A percentile compares a stretch with the other conserved stretches of the same genome.
These are phyloP conservation scores for Habropoda laboriosa DNA, from an alignment of 1,140 invertebrate species.

Conservation along the genomic window DNA sequence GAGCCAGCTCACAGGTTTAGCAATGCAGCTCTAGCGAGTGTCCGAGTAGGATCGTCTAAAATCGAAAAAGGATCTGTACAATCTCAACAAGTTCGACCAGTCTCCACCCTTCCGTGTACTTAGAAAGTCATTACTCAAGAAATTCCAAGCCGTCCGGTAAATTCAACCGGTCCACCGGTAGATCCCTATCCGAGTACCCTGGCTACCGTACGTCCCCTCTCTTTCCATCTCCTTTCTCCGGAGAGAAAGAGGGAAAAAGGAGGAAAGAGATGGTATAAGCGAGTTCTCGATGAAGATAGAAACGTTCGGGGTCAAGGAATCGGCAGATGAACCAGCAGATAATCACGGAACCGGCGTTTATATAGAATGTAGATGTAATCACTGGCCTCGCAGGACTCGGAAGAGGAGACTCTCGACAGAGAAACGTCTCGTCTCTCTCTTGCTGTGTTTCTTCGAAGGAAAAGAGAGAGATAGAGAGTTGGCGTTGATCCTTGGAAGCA, in stretches of 20 bases:
- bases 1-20: too few species aligned
- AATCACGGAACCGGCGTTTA: conserved; percentile 65
- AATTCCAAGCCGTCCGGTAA: conserved; percentile 1
- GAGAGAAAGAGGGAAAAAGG: not conserved
- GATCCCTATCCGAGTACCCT: conserved; percentile 6
- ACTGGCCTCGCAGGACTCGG: conserved; percentile 31
- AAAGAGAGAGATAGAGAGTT: conserved; percentile 59
- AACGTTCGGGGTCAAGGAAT: conserved; percentile 51
- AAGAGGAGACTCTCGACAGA: conserved; percentile 22
- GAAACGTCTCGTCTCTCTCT: not conserved
- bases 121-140: conserved; percentile 1
- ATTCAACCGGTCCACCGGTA: conserved; percentile 20
- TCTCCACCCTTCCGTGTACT: conserved; percentile 8
- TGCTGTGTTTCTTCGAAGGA: too few species aligned
- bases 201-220: not conserved
- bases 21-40: not conserved
- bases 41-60: not conserved
- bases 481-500: conserved; percentile 52
- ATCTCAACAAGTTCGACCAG: not conserved
- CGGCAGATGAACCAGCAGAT: conserved; percentile 49
- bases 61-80: conserved; percentile 7
- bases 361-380: conserved; percentile 68
- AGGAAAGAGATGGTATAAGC: too few species aligned
- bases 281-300: conserved; percentile 32
- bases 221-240: not conserved